These are phyloP conservation scores for Galerucella pusilla DNA, from an alignment of 2,888 invertebrate species.

Conservation along the genomic window DNA sequence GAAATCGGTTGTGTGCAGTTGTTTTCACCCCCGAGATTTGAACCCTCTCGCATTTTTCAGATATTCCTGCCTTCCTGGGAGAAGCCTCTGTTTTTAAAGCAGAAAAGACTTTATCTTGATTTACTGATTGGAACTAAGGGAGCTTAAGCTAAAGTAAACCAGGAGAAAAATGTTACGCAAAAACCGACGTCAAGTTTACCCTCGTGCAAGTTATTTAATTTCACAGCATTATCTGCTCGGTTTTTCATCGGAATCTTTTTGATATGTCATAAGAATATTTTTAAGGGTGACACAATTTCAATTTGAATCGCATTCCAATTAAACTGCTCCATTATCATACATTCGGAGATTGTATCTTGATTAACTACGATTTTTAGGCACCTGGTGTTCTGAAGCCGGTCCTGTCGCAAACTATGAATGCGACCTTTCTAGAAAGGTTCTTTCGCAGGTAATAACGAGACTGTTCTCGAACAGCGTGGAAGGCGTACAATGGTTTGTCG, in stretches of 20 bases:
- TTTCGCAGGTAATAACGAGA: too few species aligned
- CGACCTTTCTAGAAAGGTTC: too few species aligned
- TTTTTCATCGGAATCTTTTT: conserved; percentile 36
- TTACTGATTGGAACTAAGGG: conserved; percentile 58
- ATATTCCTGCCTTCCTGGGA: conserved; percentile 46
- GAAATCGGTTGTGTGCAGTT: conserved; percentile 12
- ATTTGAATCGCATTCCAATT: too few species aligned
- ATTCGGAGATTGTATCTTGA: too few species aligned
- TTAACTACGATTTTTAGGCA: too few species aligned
- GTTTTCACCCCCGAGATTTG: conserved; percentile 18
- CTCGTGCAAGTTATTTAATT: conserved; percentile 44
- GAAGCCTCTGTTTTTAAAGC: conserved; percentile 57
- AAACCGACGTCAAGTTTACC: conserved; percentile 42
- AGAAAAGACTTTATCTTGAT: conserved; percentile 59
- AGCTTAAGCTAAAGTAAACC: conserved; percentile 53
- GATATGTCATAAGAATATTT: conserved; percentile 13
- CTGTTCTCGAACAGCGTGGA: too few species aligned
- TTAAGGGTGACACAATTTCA: neutral
- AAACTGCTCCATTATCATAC: too few species aligned
- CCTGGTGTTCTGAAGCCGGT: too few species aligned
- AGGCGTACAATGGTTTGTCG: too few species aligned
- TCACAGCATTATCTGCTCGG: conserved; percentile 38
- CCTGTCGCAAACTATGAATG: too few species aligned
- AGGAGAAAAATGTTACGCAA: conserved; percentile 43
- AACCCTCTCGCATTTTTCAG: conserved; percentile 47